Base-by-base conservation (phyloP, 2,113 vertebrate genomes). In the Xiphophorus maculatus region DNA sequence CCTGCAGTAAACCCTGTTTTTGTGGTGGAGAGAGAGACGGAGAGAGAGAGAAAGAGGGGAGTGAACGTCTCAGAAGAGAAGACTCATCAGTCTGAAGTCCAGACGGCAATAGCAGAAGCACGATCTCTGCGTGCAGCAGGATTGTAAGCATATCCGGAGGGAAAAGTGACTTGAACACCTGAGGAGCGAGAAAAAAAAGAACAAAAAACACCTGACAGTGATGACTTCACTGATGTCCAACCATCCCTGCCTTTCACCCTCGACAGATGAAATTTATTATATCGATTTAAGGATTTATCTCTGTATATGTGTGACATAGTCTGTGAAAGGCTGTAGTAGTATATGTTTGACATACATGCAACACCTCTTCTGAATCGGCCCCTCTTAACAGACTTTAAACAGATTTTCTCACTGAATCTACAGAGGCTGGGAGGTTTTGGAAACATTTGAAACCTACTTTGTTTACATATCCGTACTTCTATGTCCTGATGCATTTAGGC, bases 1-100 rank as follows among this genome's bases (percentile, higher is more conserved):
- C 78, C 83, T 66, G 79, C 90, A 92, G 90, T 93, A 93, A 93
- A 85, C 22, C 74, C 78, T 40, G 5, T 77, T 75, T 80, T 71
- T 77, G 72, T 74, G 80, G 81, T 83, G 79, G 82, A 86, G 51
- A 58, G 22, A n/a, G 51, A 51, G 48, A 54, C 22, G 8, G 22
- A 25, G 83, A 83, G 76, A 58, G 22, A 11, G 51, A 54, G 48
- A 58, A 25, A n/a, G 51, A n/a, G 83, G 82, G 74, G 77, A 80
- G 80, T 14, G 81, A 85, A 81, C 64, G 40, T 82, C 77, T 85
- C 76, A 8, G 77, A 14, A 70, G 68, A 80, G 80, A 84, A 82
- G 89, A 89, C 77, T 83, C 79, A 9, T 61, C 76, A 27, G 66
- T 73, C 85, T 83, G 73, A 77, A 63, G 81, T 67, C 82, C 84